Evolutionary conservation across 2,888 invertebrate species (phyloP).

Genomic region (Drosophila lacicola): DNA sequence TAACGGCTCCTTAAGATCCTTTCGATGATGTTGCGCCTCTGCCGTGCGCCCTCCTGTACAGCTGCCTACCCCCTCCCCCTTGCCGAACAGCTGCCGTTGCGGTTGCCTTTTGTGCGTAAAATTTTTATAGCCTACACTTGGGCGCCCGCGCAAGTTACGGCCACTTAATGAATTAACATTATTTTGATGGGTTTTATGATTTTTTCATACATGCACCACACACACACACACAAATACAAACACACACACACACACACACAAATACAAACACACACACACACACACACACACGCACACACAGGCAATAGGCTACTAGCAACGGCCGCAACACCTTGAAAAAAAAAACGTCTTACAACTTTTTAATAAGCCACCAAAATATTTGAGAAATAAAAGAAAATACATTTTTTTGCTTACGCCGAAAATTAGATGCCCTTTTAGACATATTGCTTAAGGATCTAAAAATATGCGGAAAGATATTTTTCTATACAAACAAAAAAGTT

Average conservation of each 20-base stretch:
- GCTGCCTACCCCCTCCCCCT: neutral
- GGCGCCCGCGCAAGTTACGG: constrained; percentile 75
- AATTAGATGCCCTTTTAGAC: no score
- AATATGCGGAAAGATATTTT: no score
- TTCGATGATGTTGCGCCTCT: constrained; percentile 37
- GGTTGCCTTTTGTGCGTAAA: constrained; percentile 69
- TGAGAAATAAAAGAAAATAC: constrained; percentile 27
- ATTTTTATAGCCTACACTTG: constrained; percentile 79
- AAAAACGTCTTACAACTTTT: constrained; percentile 61
- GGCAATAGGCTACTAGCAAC: constrained; percentile 22
- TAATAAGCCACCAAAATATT: constrained; percentile 69
- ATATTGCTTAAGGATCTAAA: no score
- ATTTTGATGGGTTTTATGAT: constrained; percentile 79
- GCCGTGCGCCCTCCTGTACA: constrained; percentile 2
- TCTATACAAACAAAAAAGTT: no score
- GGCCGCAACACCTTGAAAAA: constrained; percentile 53
- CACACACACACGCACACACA: constrained; percentile 20
- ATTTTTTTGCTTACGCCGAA: neutral
- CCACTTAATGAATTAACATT: constrained; percentile 81
- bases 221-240: no score
- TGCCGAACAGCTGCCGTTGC: constrained; percentile 17
- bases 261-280: constrained; percentile 18
- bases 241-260: constrained; percentile 34
- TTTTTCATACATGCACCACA: constrained; percentile 49
- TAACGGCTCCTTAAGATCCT: constrained; percentile 42